Evolutionary conservation across 2,113 vertebrate genomes (phyloP).

Genomic region (Phocoena phocoena): DNA sequence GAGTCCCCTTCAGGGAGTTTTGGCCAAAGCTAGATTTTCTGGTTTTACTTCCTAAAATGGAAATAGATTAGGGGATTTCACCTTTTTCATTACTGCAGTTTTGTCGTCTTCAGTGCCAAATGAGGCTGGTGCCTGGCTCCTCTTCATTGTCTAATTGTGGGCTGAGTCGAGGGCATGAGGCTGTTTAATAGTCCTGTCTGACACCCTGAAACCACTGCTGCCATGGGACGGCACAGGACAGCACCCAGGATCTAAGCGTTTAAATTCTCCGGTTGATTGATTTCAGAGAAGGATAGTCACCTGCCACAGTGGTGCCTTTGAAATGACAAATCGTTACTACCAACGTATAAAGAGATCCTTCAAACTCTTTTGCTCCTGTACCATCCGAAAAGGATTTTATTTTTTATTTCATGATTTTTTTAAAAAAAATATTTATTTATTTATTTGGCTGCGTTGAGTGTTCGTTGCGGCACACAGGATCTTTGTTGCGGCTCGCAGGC

Average conservation of each 20-base stretch:
- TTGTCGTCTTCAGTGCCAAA: not conserved
- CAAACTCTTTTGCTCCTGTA: not conserved
- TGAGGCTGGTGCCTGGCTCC: not conserved
- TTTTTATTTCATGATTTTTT: too few species aligned
- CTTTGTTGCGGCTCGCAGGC: too few species aligned
- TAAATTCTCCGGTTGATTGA: not conserved
- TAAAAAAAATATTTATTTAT: not conserved
- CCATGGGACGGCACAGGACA: not conserved
- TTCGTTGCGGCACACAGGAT: too few species aligned
- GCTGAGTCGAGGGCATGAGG: not conserved
- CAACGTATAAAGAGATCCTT: not conserved
- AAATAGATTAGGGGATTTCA: not conserved
- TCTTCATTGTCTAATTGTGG: not conserved
- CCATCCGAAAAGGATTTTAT: not conserved
- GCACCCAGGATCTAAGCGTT: not conserved
- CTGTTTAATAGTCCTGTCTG: not conserved
- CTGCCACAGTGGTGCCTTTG: not conserved
- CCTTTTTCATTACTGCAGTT: not conserved
- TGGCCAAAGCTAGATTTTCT: conserved; percentile 21
- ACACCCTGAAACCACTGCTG: not conserved
- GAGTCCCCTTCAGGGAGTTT: conserved; percentile 23
- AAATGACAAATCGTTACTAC: not conserved
- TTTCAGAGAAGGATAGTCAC: not conserved
- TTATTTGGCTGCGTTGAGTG: too few species aligned
- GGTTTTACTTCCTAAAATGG: conserved; percentile 36